phyloP scores from a whole-genome alignment of 2,113 vertebrate species.

The Myiozetetes cayanensis region DNA sequence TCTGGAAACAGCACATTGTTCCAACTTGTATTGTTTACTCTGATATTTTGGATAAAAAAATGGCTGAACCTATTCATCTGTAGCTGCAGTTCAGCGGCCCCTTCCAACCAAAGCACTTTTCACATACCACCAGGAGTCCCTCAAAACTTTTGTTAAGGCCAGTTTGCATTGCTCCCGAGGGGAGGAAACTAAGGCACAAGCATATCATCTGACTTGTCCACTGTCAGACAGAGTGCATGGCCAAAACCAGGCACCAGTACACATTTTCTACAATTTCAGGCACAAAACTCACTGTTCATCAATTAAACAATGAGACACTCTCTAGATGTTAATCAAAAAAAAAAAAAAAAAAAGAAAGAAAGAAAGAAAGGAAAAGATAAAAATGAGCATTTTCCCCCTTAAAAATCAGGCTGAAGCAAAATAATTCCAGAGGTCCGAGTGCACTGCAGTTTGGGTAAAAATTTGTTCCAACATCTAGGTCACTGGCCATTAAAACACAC shows the following conservation, averaged over 20 bases:
- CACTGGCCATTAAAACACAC: conserved; percentile 5
- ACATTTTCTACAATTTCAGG: not conserved
- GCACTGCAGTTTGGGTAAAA: conserved; percentile 3
- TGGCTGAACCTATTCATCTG: not conserved
- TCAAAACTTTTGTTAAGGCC: not conserved
- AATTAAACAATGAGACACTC: not conserved
- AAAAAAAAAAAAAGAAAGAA: not conserved
- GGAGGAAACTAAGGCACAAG: not conserved
- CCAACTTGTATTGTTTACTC: not conserved
- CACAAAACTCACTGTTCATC: not conserved
- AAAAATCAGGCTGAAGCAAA: not conserved
- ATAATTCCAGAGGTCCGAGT: not conserved
- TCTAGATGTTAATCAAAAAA: not conserved
- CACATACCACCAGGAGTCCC: not conserved
- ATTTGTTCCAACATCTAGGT: conserved; percentile 1
- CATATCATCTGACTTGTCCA: not conserved
- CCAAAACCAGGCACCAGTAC: not conserved
- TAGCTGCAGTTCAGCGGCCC: not conserved
- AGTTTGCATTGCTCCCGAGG: fast-evolving
- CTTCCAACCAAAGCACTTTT: not conserved
- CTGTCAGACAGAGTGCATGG: not conserved
- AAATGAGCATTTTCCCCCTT: not conserved
- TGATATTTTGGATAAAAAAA: conserved; percentile 3
- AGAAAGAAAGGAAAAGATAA: not conserved
- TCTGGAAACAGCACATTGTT: conserved; percentile 7